phyloP scores from a whole-genome alignment of 2,797 vertebrate genomes.

The Coregonus ussuriensis region DNA sequence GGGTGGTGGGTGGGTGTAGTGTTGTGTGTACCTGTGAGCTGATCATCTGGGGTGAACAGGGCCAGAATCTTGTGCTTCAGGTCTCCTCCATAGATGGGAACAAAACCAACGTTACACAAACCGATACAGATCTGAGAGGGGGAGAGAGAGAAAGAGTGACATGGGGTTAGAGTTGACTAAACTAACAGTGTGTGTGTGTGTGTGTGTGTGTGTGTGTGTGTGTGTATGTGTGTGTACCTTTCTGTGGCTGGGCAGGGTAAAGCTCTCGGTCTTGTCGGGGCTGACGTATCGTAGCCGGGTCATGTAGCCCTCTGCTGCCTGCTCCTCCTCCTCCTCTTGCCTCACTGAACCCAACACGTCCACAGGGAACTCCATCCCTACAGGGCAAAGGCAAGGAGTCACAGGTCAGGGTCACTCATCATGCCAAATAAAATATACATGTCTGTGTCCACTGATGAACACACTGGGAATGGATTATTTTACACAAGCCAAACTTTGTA shows the following conservation, averaged over 20 bases:
- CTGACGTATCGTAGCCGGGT: constrained; percentile 67
- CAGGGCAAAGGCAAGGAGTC: background rate
- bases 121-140: constrained; percentile 75
- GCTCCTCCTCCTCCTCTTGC: constrained; percentile 77
- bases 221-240: constrained; percentile 79
- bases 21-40: constrained; percentile 73
- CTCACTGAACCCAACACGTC: constrained; percentile 73
- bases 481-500: no score
- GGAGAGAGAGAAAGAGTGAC: background rate
- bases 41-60: constrained; percentile 81
- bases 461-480: no score
- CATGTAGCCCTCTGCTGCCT: constrained; percentile 72
- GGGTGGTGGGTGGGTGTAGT: no score
- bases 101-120: constrained; percentile 76
- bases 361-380: constrained; percentile 84
- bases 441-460: background rate
- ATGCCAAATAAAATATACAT: background rate
- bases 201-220: constrained; percentile 69
- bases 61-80: constrained; percentile 81
- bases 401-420: constrained; percentile 1
- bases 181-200: background rate
- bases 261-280: constrained; percentile 67
- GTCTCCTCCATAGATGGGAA: constrained; percentile 81
- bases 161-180: background rate
- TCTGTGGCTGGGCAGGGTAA: constrained; percentile 62